phyloP scores from a whole-genome alignment of 35 echinoderm and acorn worm species.

The Eucidaris tribuloides region DNA sequence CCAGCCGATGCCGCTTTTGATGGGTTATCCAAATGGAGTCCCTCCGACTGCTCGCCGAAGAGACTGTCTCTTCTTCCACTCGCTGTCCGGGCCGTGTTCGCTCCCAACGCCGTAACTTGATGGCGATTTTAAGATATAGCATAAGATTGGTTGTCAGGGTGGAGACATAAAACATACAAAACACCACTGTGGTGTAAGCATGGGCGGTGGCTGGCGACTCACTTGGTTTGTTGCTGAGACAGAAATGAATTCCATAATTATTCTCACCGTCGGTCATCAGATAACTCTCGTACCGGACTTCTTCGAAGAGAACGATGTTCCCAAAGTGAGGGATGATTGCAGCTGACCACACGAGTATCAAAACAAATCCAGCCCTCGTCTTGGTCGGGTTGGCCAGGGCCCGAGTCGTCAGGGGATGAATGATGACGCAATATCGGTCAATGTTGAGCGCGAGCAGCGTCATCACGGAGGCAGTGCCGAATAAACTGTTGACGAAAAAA shows the following conservation, averaged over 20 bases:
- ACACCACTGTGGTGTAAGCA: constrained; percentile 66
- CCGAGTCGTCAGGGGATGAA: constrained; percentile 70
- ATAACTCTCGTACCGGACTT: constrained; percentile 35
- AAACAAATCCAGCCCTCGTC: constrained; percentile 60
- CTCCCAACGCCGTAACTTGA: constrained; percentile 26
- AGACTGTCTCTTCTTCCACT: not conserved
- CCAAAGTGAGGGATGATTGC: constrained; percentile 66
- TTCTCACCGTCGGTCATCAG: not conserved
- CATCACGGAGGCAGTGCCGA: constrained; percentile 71
- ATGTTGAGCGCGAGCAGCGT: constrained; percentile 74
- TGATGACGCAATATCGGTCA: constrained; percentile 71
- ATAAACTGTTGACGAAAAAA: constrained; percentile 76
- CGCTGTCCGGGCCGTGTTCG: not conserved
- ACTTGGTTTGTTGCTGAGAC: constrained; percentile 53
- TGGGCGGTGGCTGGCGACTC: constrained; percentile 47
- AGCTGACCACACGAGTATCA: constrained; percentile 73
- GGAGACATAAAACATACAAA: constrained; percentile 68
- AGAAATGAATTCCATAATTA: constrained; percentile 44
- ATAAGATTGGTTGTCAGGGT: constrained; percentile 57
- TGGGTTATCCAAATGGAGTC: constrained; percentile 8
- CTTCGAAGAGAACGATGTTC: constrained; percentile 57
- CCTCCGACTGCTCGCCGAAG: not conserved
- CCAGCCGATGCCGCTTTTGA: not conserved
- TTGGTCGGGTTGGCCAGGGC: constrained; percentile 36
- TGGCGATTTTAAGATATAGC: constrained; percentile 76